A percentile compares a stretch with the other conserved stretches of the same genome.
Conservation (phyloP, 2,888 invertebrate genomes). For the Cephus pulcher region DNA sequence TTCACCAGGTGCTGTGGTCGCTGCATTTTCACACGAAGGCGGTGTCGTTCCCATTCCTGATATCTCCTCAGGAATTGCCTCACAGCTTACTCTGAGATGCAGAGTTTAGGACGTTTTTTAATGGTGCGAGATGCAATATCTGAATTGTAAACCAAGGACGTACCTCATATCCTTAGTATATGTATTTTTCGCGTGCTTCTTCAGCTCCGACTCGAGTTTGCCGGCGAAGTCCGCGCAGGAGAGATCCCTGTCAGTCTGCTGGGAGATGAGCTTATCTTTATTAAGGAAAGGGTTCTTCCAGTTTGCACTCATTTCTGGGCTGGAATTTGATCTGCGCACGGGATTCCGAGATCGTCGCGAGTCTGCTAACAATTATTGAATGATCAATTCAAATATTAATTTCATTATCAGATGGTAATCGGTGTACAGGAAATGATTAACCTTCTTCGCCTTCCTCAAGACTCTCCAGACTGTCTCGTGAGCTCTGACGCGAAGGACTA, state of each 20-base stretch:
- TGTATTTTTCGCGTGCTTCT: conserved; percentile 76
- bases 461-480: conserved; percentile 69
- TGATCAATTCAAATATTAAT: neutral
- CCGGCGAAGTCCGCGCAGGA: conserved; percentile 50
- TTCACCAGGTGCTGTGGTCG: conserved; percentile 41
- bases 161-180: conserved; percentile 77
- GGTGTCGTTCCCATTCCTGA: conserved; percentile 79
- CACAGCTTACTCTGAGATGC: conserved; percentile 78
- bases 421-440: conserved; percentile 19
- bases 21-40: conserved; percentile 68
- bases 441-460: conserved; percentile 69
- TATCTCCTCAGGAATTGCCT: conserved; percentile 92
- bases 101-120: neutral
- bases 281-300: conserved; percentile 80
- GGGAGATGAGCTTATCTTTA: conserved; percentile 63
- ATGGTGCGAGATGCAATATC: neutral
- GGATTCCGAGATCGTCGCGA: conserved; percentile 78
- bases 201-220: conserved; percentile 67
- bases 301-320: conserved; percentile 91
- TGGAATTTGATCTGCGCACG: conserved; percentile 89
- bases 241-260: conserved; percentile 49
- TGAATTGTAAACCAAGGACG: neutral
- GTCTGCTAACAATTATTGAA: conserved; percentile 37
- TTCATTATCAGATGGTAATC: conserved; percentile 65
- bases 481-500: conserved; percentile 70